A percentile compares a stretch with the other conserved stretches of the same genome.
Evolutionary conservation across 2,797 vertebrate genomes (phyloP).

Genomic region (Sebastes vulpes): DNA sequence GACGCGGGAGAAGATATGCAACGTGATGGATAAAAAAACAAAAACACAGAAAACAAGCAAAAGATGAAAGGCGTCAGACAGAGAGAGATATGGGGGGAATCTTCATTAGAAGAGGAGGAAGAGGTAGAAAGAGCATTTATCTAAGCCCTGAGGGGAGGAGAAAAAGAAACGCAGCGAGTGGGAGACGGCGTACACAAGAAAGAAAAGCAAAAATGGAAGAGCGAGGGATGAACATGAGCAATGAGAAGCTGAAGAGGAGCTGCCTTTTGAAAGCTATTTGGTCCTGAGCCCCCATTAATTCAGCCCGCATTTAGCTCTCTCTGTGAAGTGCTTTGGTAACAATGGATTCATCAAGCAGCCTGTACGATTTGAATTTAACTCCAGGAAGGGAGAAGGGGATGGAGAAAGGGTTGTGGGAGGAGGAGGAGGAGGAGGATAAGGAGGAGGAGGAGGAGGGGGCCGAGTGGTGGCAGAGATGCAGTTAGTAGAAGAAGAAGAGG

Average conservation of each 20-base stretch:
- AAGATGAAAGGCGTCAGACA: slow-evolving; percentile 61
- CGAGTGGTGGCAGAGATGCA: slow-evolving; percentile 8
- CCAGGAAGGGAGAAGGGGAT: slow-evolving; percentile 14
- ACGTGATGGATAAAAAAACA: slow-evolving; percentile 57
- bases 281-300: slow-evolving; percentile 67
- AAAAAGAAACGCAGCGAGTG: slow-evolving; percentile 2
- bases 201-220: slow-evolving; percentile 25
- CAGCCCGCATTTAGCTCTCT: slow-evolving; percentile 59
- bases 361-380: slow-evolving; percentile 58
- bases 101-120: slow-evolving; percentile 45
- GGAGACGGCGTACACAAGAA: slow-evolving; percentile 35
- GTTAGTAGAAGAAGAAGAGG: slow-evolving; percentile 20
- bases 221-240: slow-evolving; percentile 41
- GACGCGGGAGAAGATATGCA: slow-evolving; percentile 37
- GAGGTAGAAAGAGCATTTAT: slow-evolving; percentile 64
- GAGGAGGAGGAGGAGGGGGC: background rate
- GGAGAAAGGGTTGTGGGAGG: background rate
- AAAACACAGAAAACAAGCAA: slow-evolving; percentile 46
- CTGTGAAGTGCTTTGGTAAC: slow-evolving; percentile 70
- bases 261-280: slow-evolving; percentile 69
- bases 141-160: slow-evolving; percentile 31
- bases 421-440: no score
- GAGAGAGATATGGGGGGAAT: slow-evolving; percentile 39
- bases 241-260: slow-evolving; percentile 53
- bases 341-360: slow-evolving; percentile 72